Evolutionary conservation across 2,113 vertebrate species (phyloP), one percentile per base, ranked within the genome.

Genomic region (Cryptomyrus ogoouensis): DNA sequence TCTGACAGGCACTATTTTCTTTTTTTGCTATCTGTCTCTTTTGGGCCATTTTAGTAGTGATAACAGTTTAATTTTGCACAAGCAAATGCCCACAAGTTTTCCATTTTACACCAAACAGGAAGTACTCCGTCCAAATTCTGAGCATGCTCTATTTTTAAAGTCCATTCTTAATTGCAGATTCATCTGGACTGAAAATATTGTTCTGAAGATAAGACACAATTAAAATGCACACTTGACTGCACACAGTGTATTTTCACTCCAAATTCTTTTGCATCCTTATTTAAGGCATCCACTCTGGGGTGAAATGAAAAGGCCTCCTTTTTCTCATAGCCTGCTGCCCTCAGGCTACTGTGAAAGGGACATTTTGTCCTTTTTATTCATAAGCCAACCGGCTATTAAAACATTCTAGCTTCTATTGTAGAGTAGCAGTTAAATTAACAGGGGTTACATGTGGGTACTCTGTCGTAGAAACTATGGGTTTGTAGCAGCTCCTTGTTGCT

Each of bases 401-500:
- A 93, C 92, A 91, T 92, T 93, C 92, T 90, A 92, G 94, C 94
- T 92, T 94, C 93, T 94, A 92, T 94, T 91, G 58, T n/a, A 66
- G 31, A 74, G 31, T 74, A 74, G 27, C 27, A 93, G 91, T 93
- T 92, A 93, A 93, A 74, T 39, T 90, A 91, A 91, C 90, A 31
- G 89, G 35, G 35, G 35, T 39, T 39, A 39, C 35, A 39, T 53
- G 85, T 17, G 53, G 52, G 89, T 90, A 2, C 27, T 92, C 94
- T 91, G 91, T 10, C 90, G 19, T 90, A 66, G 89, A 93, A 92
- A 83, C 90, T 39, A 88, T 90, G 44, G 74, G 31, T 80, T 83
- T 47, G 85, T 83, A 88, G 44, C 91, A 90, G 89, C 91, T 93
- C 92, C 89, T 89, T 4, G 96, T 97, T 97, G 94, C 97, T 96